Base-by-base conservation (phyloP, 2,888 invertebrate species). In the Dendrolimus pini region DNA sequence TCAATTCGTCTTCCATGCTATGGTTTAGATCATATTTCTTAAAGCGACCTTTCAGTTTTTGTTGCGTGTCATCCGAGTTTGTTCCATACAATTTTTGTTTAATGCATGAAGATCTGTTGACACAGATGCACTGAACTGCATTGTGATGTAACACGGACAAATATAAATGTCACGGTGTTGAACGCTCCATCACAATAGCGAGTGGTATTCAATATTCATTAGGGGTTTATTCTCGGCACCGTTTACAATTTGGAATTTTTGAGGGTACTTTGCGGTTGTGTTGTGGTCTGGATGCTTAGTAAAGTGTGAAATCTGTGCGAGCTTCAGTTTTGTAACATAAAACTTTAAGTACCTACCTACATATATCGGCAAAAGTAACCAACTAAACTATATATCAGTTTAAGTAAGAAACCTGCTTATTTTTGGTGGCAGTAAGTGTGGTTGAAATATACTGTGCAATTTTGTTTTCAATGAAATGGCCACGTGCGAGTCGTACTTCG, bases 141-240 rank as follows among this genome's bases (percentile, higher is more conserved):
- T 75, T 75, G 75, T 75, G 64, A 62, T 67, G 63, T 70, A 75
- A 6, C 6, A 30, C 30, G 30, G 72, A 77, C 76, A 82, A 84
- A 83, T 80, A 82, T 78, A 77, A 78, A 77, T 77, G 78, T 80
- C 75, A 76, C 76, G 78, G 64, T 65, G 58, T 60, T 65, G 70
- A 60, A 62, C 54, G 62, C 61, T 30, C 62, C 58, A 54, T 60
- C 47, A 71, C 68, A 47, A 70, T 68, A 64, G 62, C 59, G n/a
- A 53, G 10, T 41, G 57, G 61, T 61, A 66, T 74, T 78, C 68
- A 76, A 79, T 82, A 84, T 82, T 81, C 80, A 80, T 74, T 67
- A 72, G 66, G 61, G 65, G 65, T 70, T 66, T 69, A 62, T 63
- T 67, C 65, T 63, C 60, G 57, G 59, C 62, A 68, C 71, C 75